phyloP scores from a whole-genome alignment of 2,113 vertebrate genomes.

The Prionailurus bengalensis region DNA sequence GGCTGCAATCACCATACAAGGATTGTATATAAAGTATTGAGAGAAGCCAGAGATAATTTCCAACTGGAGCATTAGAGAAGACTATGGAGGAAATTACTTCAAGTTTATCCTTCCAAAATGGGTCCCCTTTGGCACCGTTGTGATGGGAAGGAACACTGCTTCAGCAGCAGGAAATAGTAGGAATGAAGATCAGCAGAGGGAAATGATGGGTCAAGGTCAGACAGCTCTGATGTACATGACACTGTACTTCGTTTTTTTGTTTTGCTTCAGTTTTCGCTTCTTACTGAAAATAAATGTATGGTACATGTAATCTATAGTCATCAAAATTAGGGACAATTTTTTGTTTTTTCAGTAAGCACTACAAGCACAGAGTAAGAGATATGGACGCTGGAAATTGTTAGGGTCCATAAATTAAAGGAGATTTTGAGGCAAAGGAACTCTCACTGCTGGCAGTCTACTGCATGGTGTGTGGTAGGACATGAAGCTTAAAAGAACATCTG shows the following conservation, averaged over 20 bases:
- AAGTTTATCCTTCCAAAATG: background rate
- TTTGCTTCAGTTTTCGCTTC: background rate
- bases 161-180: background rate
- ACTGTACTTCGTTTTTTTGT: background rate
- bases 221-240: background rate
- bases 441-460: conserved; percentile 37
- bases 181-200: background rate
- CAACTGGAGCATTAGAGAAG: background rate
- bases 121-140: background rate
- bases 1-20: background rate
- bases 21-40: background rate
- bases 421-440: conserved; percentile 67
- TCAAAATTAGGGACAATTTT: background rate
- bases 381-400: background rate
- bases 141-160: background rate
- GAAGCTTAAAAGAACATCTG: conserved; percentile 78
- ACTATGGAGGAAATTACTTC: background rate
- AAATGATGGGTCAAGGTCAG: background rate
- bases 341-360: background rate
- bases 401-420: conserved; percentile 18
- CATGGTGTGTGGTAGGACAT: conserved; percentile 54
- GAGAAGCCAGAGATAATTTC: background rate
- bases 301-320: background rate
- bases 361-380: background rate
- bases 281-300: background rate